Evolutionary conservation across 2,888 invertebrate species (phyloP).

Genomic region (Heliconius erato): DNA sequence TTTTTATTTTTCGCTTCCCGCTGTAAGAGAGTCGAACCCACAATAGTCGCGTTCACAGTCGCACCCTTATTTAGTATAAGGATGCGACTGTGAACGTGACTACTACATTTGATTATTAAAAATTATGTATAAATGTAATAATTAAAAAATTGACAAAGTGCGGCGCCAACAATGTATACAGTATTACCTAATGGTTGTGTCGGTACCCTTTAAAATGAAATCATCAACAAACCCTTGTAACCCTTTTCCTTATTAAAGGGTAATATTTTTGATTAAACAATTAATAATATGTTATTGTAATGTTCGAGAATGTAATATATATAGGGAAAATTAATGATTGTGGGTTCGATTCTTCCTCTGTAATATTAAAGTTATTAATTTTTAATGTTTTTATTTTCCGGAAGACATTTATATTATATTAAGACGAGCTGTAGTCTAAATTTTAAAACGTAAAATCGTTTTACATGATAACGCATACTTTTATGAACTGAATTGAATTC

Average conservation of each 20-base stretch:
- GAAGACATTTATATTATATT: no score
- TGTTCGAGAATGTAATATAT: not conserved
- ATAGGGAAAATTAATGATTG: not conserved
- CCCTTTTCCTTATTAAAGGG: conserved; percentile 17
- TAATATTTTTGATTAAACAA: conserved; percentile 21
- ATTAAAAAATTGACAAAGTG: not conserved
- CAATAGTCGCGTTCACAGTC: no score
- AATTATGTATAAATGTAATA: not conserved
- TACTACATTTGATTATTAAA: no score
- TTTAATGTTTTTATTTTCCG: no score
- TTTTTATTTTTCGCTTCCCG: no score
- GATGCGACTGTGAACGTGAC: no score
- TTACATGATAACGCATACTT: no score
- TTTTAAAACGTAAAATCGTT: no score
- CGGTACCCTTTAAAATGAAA: conserved; percentile 25
- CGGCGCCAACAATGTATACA: not conserved
- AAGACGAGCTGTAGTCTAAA: no score
- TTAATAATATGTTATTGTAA: conserved; percentile 14
- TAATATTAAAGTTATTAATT: not conserved
- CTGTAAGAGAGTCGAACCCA: no score
- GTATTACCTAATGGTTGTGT: not conserved
- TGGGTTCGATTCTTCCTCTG: not conserved
- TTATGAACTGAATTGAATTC: no score
- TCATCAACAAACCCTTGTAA: conserved; percentile 7
- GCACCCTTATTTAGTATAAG: no score